phyloP scores from a whole-genome alignment of 1,140 invertebrate genomes.

The Aporrectodea caliginosa region DNA sequence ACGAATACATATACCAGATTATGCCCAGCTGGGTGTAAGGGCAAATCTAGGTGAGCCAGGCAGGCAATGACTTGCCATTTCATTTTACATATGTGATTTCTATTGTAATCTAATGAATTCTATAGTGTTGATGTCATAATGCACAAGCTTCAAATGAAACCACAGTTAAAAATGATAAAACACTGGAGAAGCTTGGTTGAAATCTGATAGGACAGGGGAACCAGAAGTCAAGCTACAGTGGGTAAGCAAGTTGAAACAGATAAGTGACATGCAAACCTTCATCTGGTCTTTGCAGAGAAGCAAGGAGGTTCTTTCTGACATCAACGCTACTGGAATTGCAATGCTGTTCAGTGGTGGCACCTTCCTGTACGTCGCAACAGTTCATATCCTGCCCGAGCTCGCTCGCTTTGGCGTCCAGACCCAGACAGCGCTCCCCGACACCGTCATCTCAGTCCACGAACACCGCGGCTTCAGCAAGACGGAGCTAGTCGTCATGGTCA shows the following conservation, averaged over 20 bases:
- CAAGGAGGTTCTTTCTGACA: slow-evolving; percentile 63
- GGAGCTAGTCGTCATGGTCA: slow-evolving; percentile 77
- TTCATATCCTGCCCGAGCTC: slow-evolving; percentile 93
- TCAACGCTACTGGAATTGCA: slow-evolving; percentile 89
- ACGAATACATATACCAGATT: too few species aligned
- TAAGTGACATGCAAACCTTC: slow-evolving; percentile 24
- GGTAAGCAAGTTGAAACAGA: too few species aligned
- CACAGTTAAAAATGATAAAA: too few species aligned
- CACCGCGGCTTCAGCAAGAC: slow-evolving; percentile 65
- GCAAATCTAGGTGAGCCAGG: too few species aligned
- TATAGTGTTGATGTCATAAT: too few species aligned
- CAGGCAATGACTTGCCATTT: too few species aligned
- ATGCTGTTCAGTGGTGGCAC: slow-evolving; percentile 99
- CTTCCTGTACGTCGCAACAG: slow-evolving; percentile 96
- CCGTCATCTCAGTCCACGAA: slow-evolving; percentile 54
- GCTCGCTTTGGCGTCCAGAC: slow-evolving; percentile 44
- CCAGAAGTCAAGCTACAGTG: too few species aligned
- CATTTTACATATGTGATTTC: too few species aligned
- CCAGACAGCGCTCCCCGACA: slow-evolving; percentile 55
- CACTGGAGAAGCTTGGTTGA: background rate
- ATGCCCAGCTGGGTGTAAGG: too few species aligned
- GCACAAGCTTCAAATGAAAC: too few species aligned
- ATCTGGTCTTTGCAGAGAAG: slow-evolving; percentile 51
- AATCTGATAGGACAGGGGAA: too few species aligned
- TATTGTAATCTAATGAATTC: too few species aligned